A percentile compares a stretch with the other conserved stretches of the same genome.
phyloP scores from a whole-genome alignment of 2,797 vertebrate genomes.

The Sciurus carolinensis region DNA sequence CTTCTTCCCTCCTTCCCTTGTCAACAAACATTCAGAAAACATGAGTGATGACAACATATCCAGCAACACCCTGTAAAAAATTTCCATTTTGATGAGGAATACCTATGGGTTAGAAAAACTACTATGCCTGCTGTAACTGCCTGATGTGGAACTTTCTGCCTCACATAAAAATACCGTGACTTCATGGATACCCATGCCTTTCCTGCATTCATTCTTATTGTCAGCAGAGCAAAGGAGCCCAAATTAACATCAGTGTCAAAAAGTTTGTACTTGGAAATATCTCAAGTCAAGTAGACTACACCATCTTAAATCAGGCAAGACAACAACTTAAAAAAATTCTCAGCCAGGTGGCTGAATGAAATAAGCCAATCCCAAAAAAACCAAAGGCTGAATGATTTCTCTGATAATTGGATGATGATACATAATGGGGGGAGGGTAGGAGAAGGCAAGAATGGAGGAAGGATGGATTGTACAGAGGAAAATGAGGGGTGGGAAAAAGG shows the following conservation, averaged over 20 bases:
- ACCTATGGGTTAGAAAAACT: neutral
- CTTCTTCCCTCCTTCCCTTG: neutral
- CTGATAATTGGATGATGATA: no score
- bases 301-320: neutral
- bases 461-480: no score
- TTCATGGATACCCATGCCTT: neutral
- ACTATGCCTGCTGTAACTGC: neutral
- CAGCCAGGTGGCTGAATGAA: no score
- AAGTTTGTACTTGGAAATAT: neutral
- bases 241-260: neutral
- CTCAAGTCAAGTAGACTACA: neutral
- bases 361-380: no score
- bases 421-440: no score
- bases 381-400: no score
- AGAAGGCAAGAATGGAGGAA: no score
- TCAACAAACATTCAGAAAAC: neutral
- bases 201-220: neutral
- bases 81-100: neutral
- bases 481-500: no score
- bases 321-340: neutral
- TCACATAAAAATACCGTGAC: neutral
- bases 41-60: neutral
- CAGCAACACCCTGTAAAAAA: neutral
- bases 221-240: conserved; percentile 3
- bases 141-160: neutral